Conservation (phyloP, 2,797 vertebrate species). For the Myripristis murdjan region DNA sequence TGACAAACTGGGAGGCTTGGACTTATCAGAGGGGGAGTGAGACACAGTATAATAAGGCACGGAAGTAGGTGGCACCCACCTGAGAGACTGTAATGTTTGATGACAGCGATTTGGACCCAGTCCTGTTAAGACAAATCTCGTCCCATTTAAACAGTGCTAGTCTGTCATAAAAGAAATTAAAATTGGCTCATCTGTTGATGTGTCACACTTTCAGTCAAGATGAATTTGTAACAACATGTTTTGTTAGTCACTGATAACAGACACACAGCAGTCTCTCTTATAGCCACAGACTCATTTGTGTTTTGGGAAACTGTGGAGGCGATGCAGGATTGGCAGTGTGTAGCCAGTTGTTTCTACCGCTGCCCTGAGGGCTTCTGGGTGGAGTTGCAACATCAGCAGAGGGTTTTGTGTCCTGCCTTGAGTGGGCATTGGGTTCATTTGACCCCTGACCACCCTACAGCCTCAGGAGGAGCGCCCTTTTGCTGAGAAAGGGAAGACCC, state of each 20-base stretch:
- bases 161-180: too few species aligned
- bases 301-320: slow-evolving; percentile 23
- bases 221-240: slow-evolving; percentile 28
- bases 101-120: too few species aligned
- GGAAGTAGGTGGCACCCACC: too few species aligned
- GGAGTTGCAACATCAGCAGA: slow-evolving; percentile 68
- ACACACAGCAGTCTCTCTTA: slow-evolving; percentile 16
- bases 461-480: slow-evolving; percentile 74
- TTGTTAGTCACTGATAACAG: slow-evolving; percentile 9
- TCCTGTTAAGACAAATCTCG: too few species aligned
- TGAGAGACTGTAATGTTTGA: too few species aligned
- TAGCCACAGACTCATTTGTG: slow-evolving; percentile 9
- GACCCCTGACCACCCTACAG: slow-evolving; percentile 73
- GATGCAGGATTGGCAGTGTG: slow-evolving; percentile 28
- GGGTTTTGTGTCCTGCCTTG: slow-evolving; percentile 66
- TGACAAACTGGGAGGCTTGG: too few species aligned
- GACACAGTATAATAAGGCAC: too few species aligned
- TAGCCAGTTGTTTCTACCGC: slow-evolving; percentile 43
- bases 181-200: slow-evolving; percentile 11
- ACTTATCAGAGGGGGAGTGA: too few species aligned
- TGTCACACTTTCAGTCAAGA: slow-evolving; percentile 32
- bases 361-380: slow-evolving; percentile 60
- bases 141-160: too few species aligned
- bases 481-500: slow-evolving; percentile 78
- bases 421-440: slow-evolving; percentile 69